These are phyloP conservation scores for Danio albolineatus DNA, from an alignment of 2,797 vertebrate species.

Conservation along the genomic window DNA sequence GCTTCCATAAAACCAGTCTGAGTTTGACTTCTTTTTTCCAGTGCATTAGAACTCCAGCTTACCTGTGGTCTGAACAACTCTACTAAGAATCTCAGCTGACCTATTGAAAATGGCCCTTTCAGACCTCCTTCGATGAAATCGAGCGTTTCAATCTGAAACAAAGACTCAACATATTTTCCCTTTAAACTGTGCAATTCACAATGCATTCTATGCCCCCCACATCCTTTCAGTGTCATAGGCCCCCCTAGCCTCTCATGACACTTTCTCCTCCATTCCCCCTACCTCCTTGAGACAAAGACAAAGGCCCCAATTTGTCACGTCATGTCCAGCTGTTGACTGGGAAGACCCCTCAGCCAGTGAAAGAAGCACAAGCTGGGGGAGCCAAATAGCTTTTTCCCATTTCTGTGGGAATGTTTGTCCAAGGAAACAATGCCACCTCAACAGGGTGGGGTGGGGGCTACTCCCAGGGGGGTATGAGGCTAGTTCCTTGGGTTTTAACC, in stretches of 20 bases:
- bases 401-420: slow-evolving; percentile 75
- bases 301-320: slow-evolving; percentile 75
- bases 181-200: slow-evolving; percentile 66
- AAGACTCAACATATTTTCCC: slow-evolving; percentile 61
- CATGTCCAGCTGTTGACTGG: slow-evolving; percentile 74
- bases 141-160: slow-evolving; percentile 64
- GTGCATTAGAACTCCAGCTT: slow-evolving; percentile 39
- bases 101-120: slow-evolving; percentile 47
- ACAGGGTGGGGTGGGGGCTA: slow-evolving; percentile 49
- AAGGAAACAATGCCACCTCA: slow-evolving; percentile 68
- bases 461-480: slow-evolving; percentile 61
- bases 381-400: slow-evolving; percentile 67
- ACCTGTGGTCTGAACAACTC: slow-evolving; percentile 53
- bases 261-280: slow-evolving; percentile 55
- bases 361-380: slow-evolving; percentile 65
- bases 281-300: slow-evolving; percentile 65
- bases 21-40: slow-evolving; percentile 44
- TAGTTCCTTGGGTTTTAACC: slow-evolving; percentile 64
- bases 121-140: slow-evolving; percentile 56
- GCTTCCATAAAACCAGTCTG: slow-evolving; percentile 62
- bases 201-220: slow-evolving; percentile 64
- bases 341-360: slow-evolving; percentile 63
- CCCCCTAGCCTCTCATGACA: slow-evolving; percentile 49
- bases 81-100: slow-evolving; percentile 28
- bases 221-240: slow-evolving; percentile 60